Conservation (phyloP, 2,797 vertebrate species). For the Lithobates pipiens region DNA sequence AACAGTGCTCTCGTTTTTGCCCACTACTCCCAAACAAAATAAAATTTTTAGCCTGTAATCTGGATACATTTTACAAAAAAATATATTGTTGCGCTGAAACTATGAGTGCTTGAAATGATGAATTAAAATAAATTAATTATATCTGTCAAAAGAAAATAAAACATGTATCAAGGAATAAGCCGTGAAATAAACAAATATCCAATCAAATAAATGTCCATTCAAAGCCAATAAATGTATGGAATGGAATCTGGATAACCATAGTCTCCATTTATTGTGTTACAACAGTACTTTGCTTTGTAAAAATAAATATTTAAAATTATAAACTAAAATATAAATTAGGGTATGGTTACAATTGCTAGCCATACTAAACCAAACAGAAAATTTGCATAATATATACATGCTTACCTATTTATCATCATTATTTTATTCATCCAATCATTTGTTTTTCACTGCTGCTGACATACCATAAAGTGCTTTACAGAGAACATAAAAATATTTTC, state of each 20-base stretch:
- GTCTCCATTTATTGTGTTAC: not conserved
- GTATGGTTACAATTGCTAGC: not conserved
- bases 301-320: not conserved
- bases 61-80: too few relatives aligned
- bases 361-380: not conserved
- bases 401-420: not conserved
- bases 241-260: not conserved
- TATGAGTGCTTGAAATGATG: too few relatives aligned
- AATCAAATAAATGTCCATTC: too few relatives aligned
- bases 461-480: not conserved
- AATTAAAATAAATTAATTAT: too few relatives aligned
- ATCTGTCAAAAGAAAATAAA: too few relatives aligned
- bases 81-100: too few relatives aligned
- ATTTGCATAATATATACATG: not conserved
- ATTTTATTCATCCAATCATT: not conserved
- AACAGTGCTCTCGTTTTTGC: not conserved
- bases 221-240: too few relatives aligned
- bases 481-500: not conserved
- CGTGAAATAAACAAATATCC: too few relatives aligned
- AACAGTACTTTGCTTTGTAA: not conserved
- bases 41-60: not conserved
- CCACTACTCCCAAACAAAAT: not conserved
- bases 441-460: not conserved
- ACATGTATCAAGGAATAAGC: too few relatives aligned
- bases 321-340: not conserved